Conservation (phyloP, 2,113 vertebrate genomes). For the Rousettus leschenaultii region DNA sequence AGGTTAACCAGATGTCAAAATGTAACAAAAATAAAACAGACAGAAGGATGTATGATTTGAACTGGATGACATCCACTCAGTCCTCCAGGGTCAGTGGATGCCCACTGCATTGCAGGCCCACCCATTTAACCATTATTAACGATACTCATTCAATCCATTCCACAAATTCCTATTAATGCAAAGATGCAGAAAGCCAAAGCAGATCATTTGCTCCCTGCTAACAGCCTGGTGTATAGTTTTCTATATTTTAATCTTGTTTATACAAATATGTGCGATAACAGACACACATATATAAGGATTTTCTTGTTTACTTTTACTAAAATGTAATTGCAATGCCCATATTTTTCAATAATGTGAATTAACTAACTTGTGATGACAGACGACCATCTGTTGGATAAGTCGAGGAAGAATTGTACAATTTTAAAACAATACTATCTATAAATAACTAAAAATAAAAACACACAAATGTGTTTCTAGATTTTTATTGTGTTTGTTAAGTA, state of each 20-base stretch:
- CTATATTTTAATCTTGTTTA: background rate
- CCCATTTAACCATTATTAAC: background rate
- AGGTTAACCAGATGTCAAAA: conserved; percentile 57
- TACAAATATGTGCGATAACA: background rate
- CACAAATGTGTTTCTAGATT: background rate
- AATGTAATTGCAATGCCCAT: background rate
- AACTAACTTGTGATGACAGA: background rate
- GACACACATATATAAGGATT: background rate
- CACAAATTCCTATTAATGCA: background rate
- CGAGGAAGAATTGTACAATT: background rate
- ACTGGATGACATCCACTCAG: background rate
- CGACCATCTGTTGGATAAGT: background rate
- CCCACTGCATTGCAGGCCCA: background rate
- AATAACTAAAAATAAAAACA: background rate
- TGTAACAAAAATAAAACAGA: conserved; percentile 47
- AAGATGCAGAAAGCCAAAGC: background rate
- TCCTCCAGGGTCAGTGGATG: background rate
- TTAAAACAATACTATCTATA: background rate
- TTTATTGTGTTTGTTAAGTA: background rate
- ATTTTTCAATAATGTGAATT: background rate
- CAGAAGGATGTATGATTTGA: background rate
- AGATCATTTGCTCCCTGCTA: background rate
- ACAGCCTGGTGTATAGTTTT: background rate
- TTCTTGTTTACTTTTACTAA: background rate
- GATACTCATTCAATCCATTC: background rate